Percentiles rank a stretch among this genome's conserved stretches.
Evolutionary conservation across 2,797 vertebrate genomes (phyloP).

Genomic region (Serranus cabrilla): DNA sequence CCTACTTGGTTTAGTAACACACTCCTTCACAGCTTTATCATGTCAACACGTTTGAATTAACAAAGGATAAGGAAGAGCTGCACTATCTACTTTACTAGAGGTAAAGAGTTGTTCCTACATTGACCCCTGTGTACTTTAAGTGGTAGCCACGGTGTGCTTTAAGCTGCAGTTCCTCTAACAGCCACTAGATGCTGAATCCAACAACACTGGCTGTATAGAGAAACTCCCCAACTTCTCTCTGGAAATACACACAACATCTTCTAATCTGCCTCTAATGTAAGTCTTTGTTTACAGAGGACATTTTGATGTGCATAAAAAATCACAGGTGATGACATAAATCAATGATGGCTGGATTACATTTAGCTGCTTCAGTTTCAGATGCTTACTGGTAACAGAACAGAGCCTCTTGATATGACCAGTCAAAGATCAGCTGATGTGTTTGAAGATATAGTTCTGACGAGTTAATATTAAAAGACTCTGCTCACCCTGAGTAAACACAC

Average conservation of each 20-base stretch:
- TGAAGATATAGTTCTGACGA: neutral
- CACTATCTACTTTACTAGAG: no score
- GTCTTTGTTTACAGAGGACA: neutral
- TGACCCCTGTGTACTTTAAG: neutral
- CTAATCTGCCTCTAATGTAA: neutral
- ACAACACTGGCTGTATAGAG: neutral
- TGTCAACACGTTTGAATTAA: no score
- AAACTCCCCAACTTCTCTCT: conserved; percentile 3
- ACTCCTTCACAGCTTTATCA: no score
- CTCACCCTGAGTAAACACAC: neutral
- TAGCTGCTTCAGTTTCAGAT: neutral
- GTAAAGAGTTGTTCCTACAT: no score
- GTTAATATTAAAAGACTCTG: neutral
- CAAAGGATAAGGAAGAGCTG: no score
- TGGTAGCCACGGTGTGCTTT: neutral
- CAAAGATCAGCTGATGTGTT: neutral
- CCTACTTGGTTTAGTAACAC: no score
- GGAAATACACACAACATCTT: neutral
- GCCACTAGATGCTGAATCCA: conserved; percentile 46
- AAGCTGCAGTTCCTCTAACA: conserved; percentile 39
- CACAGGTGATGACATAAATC: neutral
- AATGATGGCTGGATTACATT: conserved; percentile 1
- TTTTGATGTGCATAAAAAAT: neutral
- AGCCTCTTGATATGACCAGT: no score
- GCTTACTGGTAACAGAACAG: neutral